Evolutionary conservation across 2,797 vertebrate genomes (phyloP).

Genomic region (Geotrypetes seraphini): DNA sequence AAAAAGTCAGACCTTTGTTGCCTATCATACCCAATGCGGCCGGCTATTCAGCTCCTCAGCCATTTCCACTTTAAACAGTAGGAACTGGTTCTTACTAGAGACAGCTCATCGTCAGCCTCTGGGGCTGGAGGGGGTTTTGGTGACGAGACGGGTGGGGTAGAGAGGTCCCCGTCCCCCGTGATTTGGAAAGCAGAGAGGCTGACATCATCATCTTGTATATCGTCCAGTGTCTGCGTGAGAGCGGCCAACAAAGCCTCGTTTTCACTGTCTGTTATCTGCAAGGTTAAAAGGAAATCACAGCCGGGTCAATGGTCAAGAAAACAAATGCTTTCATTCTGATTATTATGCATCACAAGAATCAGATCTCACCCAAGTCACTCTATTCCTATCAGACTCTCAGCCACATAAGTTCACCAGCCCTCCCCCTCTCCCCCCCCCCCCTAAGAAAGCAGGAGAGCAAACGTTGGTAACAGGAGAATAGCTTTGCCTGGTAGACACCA

Average conservation of each 20-base stretch:
- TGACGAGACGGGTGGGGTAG: constrained; percentile 41
- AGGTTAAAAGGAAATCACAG: too few relatives aligned
- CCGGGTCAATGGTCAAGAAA: too few relatives aligned
- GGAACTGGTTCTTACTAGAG: constrained; percentile 81
- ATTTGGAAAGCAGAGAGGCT: constrained; percentile 78
- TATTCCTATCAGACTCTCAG: too few relatives aligned
- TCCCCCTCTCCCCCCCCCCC: too few relatives aligned
- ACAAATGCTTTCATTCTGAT: too few relatives aligned
- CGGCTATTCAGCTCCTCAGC: constrained; percentile 64
- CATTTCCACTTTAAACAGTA: constrained; percentile 63
- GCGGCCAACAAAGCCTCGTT: constrained; percentile 90
- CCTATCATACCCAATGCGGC: constrained; percentile 60
- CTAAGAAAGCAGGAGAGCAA: too few relatives aligned
- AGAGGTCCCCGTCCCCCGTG: constrained; percentile 67
- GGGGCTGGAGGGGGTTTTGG: constrained; percentile 46
- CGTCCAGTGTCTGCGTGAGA: constrained; percentile 88
- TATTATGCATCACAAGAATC: too few relatives aligned
- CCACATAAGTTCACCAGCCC: too few relatives aligned
- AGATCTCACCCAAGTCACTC: too few relatives aligned
- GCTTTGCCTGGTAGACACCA: too few relatives aligned
- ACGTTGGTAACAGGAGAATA: too few relatives aligned
- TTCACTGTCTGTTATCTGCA: constrained; percentile 82
- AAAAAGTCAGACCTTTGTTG: constrained; percentile 79
- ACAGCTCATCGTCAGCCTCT: constrained; percentile 83
- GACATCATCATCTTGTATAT: constrained; percentile 81